phyloP scores from a whole-genome alignment of 2,797 vertebrate species.

The Hyperoplus lanceolatus region DNA sequence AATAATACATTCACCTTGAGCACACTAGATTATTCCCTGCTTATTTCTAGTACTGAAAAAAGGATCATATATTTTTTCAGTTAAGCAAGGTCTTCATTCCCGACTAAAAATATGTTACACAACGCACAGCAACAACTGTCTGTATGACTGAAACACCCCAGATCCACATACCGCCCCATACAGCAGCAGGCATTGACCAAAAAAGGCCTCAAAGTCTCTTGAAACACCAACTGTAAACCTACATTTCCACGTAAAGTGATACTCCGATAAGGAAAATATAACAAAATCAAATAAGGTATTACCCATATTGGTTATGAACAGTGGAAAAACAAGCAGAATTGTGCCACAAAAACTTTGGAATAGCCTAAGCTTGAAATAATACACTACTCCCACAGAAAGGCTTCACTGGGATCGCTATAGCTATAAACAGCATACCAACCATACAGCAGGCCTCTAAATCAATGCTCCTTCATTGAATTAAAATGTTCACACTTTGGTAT shows the following conservation, averaged over 20 bases:
- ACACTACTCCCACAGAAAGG: conserved; percentile 32
- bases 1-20: too few species aligned
- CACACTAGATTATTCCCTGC: too few species aligned
- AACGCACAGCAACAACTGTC: neutral
- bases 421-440: conserved; percentile 53
- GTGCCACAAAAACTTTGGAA: conserved; percentile 29
- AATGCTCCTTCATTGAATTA: neutral
- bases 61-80: too few species aligned
- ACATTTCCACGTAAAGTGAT: conserved; percentile 20
- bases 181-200: conserved; percentile 16
- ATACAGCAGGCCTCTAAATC: conserved; percentile 14
- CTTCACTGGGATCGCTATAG: conserved; percentile 45
- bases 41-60: too few species aligned
- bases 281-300: conserved; percentile 33
- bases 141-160: neutral
- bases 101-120: neutral
- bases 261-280: conserved; percentile 35
- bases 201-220: neutral
- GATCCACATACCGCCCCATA: neutral
- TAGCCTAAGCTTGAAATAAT: conserved; percentile 48
- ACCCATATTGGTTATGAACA: conserved; percentile 23
- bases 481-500: neutral
- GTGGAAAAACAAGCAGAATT: conserved; percentile 52
- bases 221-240: neutral
- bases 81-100: too few species aligned